Conservation (phyloP, 2,113 vertebrate genomes). For the Lycaon pictus region DNA sequence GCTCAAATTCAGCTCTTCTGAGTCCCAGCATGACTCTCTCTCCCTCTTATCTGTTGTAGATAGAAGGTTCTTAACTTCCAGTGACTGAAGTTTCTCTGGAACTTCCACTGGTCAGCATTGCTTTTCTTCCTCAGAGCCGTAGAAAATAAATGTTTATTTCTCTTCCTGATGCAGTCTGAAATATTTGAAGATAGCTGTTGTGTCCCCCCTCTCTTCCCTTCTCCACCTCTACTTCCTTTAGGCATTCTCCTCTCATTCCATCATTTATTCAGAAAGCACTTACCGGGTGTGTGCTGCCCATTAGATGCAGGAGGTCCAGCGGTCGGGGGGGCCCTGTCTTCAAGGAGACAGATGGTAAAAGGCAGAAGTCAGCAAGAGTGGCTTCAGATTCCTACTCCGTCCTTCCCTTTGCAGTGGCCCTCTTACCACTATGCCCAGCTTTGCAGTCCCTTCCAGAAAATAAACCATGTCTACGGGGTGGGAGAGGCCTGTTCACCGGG, state of each 20-base stretch:
- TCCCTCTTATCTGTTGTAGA: background rate
- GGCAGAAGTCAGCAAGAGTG: accelerated
- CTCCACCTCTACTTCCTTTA: background rate
- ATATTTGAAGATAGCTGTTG: background rate
- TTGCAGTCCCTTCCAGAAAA: background rate
- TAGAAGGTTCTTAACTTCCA: background rate
- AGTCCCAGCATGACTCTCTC: background rate
- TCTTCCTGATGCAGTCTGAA: background rate
- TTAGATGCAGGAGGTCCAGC: background rate
- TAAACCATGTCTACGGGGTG: background rate
- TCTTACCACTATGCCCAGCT: background rate
- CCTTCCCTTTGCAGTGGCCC: background rate
- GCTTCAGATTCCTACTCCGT: background rate
- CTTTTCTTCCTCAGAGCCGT: background rate
- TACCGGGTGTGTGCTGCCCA: background rate
- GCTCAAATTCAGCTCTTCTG: background rate
- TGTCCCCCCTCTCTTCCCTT: background rate
- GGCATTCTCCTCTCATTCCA: background rate
- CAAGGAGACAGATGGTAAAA: background rate
- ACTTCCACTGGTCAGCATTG: background rate
- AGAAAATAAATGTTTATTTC: background rate
- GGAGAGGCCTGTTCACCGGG: too few species aligned
- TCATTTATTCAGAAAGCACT: background rate
- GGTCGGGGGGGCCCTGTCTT: background rate
- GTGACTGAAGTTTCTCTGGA: background rate